These are phyloP conservation scores for Gnathonemus longibarbis DNA, from an alignment of 2,113 vertebrate species.

Conservation along the genomic window DNA sequence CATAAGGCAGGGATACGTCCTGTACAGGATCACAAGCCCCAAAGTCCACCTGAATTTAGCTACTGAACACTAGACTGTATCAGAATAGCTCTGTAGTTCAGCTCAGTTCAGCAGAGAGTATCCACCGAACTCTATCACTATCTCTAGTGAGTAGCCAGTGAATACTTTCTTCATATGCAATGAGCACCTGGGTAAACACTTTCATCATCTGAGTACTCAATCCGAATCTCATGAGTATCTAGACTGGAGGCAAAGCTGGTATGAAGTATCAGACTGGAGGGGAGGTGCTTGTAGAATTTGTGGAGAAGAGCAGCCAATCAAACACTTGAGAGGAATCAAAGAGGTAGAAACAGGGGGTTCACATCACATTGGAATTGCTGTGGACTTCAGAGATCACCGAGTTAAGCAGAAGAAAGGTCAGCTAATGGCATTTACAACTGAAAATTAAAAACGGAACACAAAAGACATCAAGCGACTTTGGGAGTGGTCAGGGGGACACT, in stretches of 20 bases:
- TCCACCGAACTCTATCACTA: background rate
- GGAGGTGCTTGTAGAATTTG: background rate
- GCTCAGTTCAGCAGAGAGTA: background rate
- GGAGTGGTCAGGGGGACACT: background rate
- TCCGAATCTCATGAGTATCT: background rate
- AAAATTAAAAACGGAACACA: background rate
- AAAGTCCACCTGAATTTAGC: slow-evolving; percentile 18
- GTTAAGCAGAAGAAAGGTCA: slow-evolving; percentile 1
- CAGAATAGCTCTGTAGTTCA: background rate
- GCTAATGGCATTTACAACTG: background rate
- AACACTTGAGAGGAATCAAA: slow-evolving; percentile 1
- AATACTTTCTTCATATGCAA: background rate
- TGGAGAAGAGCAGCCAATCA: background rate
- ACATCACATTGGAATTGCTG: background rate
- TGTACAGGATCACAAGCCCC: background rate
- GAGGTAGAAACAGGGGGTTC: background rate
- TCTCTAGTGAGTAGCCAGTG: background rate
- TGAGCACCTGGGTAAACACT: background rate
- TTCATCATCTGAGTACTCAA: background rate
- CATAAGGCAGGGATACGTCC: background rate
- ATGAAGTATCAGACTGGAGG: background rate
- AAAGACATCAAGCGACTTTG: background rate
- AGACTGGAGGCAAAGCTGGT: background rate
- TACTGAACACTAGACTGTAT: background rate
- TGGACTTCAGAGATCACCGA: background rate